Conservation (phyloP, 1,140 invertebrate species). For the Musca vetustissima region DNA sequence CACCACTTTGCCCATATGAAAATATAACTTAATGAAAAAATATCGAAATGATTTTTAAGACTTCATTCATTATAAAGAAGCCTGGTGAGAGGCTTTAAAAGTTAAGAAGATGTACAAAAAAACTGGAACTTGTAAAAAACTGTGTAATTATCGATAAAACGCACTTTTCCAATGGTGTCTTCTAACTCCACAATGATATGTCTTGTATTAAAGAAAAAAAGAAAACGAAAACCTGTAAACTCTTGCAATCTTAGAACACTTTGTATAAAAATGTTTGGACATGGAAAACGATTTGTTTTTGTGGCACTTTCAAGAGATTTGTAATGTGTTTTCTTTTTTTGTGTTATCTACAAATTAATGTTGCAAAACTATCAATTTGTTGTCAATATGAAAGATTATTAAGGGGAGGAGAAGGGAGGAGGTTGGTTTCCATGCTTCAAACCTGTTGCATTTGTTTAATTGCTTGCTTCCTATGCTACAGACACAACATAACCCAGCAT, state of each 20-base stretch:
- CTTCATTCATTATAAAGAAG: slow-evolving; percentile 10
- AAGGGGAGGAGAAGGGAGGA: too few species aligned
- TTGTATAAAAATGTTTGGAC: slow-evolving; percentile 19
- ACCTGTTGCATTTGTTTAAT: too few species aligned
- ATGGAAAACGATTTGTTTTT: slow-evolving; percentile 21
- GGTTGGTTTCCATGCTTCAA: too few species aligned
- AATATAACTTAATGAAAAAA: not conserved
- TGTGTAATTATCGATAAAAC: not conserved
- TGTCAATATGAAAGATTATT: too few species aligned
- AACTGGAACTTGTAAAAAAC: not conserved
- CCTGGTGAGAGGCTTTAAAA: not conserved
- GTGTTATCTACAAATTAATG: too few species aligned
- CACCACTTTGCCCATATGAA: too few species aligned
- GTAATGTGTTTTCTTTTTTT: not conserved
- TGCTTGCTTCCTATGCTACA: too few species aligned
- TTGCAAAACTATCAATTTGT: too few species aligned
- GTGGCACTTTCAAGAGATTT: slow-evolving; percentile 7
- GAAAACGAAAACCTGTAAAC: too few species aligned
- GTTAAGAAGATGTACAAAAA: not conserved
- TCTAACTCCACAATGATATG: too few species aligned
- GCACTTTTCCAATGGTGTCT: not conserved
- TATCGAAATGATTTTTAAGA: slow-evolving; percentile 7
- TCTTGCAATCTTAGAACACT: not conserved
- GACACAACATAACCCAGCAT: too few species aligned
- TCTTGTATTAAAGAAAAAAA: too few species aligned